A percentile compares a stretch with the other conserved stretches of the same genome.
phyloP scores from a whole-genome alignment of 2,888 invertebrate species.

The Linyphia triangularis region DNA sequence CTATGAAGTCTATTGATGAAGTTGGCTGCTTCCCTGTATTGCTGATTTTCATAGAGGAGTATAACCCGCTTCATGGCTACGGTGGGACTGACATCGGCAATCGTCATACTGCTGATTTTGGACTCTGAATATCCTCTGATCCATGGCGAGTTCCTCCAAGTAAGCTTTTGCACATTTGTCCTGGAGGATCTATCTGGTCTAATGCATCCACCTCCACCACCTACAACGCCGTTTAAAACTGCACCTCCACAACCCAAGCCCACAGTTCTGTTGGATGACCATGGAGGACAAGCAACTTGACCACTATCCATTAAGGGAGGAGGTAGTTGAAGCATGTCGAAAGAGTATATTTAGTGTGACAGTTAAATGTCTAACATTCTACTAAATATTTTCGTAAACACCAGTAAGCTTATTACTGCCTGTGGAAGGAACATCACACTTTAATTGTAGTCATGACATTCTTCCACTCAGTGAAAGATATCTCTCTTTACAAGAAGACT shows the following conservation, averaged over 20 bases:
- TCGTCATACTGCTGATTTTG: slow-evolving; percentile 78
- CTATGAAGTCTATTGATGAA: slow-evolving; percentile 89
- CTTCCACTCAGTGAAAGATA: too few relatives aligned
- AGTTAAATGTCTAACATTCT: background rate
- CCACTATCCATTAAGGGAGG: slow-evolving; percentile 64
- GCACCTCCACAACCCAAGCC: slow-evolving; percentile 55
- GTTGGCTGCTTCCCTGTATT: slow-evolving; percentile 93
- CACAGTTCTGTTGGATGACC: slow-evolving; percentile 61
- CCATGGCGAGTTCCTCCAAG: slow-evolving; percentile 78
- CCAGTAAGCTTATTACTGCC: background rate
- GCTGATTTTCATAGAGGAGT: slow-evolving; percentile 90
- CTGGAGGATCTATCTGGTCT: slow-evolving; percentile 68
- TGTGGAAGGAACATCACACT: background rate
- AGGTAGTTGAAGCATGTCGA: slow-evolving; percentile 65
- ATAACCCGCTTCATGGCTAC: slow-evolving; percentile 84
- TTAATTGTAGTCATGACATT: background rate
- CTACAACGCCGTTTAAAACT: slow-evolving; percentile 48
- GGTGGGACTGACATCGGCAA: slow-evolving; percentile 81
- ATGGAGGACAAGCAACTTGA: slow-evolving; percentile 29
- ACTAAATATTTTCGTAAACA: background rate
- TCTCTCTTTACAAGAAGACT: too few relatives aligned
- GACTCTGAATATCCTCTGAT: slow-evolving; percentile 76
- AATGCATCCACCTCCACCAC: slow-evolving; percentile 71
- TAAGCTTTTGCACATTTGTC: slow-evolving; percentile 77
- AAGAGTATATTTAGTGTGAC: background rate